Base-by-base conservation (phyloP, 92 coral and sea anemone genomes). In the Umimayanthus chanpuru region DNA sequence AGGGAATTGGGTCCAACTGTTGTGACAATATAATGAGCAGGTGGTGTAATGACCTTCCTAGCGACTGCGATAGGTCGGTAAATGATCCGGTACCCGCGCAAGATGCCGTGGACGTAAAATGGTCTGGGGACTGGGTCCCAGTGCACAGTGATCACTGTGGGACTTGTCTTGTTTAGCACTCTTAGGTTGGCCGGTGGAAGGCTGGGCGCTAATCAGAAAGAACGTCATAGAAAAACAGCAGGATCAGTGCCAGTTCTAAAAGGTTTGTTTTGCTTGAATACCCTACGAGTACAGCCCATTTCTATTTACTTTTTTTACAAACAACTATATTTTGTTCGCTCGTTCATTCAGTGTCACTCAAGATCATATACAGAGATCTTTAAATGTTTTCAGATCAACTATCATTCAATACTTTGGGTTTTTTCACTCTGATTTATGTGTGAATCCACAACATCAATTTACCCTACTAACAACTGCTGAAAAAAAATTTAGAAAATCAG, bases 101-200 rank as follows among this genome's bases (percentile, higher is more conserved):
- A 85, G 74, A 97, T 89, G 10, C 99, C 99, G 61, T 97, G 99
- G 85, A 97, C 94, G 91, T 95, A 95, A 80, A 91, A 97, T 1
- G 85, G 74, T 38, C 93, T 90, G 18, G 90, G 92, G 87, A 97
- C 92, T 64, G 98, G 99, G 12, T 94, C 83, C 99, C 99, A 97
- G 32, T 77, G 58, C 8, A 95, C 96, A 26, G 74, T 88, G 18
- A 97, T 93, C 70, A 88, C 81, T 32, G 98, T 94, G 2, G 99
- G 95, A 64, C 94, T 90, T 44, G 98, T 93, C 80, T 92, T 93
- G 90, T 91, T 95, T 15, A 72, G 50, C 58, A 98, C 95, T 77
- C 43, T 70, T 38, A 97, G 89, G 79, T 93, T 89, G 68, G 90
- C 85, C 4, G 98, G 99, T 2, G 95, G 86, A 67, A 84, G 98